Base-by-base conservation (phyloP, 2,113 vertebrate genomes). In the Etheostoma cragini region DNA sequence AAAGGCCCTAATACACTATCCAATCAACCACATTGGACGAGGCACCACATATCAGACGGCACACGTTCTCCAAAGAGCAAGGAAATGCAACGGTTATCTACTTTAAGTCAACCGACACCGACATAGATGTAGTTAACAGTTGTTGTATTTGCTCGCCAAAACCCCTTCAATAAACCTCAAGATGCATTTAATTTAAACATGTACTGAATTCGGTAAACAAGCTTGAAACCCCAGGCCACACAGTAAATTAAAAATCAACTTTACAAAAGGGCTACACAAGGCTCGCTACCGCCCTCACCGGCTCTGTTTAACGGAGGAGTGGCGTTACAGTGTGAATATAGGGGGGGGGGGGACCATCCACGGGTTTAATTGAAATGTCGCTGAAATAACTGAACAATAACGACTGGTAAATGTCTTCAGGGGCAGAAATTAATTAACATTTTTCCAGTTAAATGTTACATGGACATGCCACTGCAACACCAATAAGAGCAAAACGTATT, bases 271-370 rank as follows among this genome's bases (percentile, higher is more conserved):
- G 54, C 56, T 46, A 17, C 54, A 67, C 58, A 8, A 0, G 1
- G 22, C 62, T 82, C 65, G 17, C 69, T 70, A 21, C 52, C 72
- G 82, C 79, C 76, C 72, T 62, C 79, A 8, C 49, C 11, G 1
- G 72, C 22, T n/a, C n/a, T 57, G 1, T 0, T 21, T 50, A 0
- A 4, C 6, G 14, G 15, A 14, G 35, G 33, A 12, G 19, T 42
- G 38, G 38, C 38, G 38, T 42, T 30, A 46, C 15, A 73, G 17
- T 14, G 63, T 33, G 38, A 76, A 24, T 12, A 15, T 22, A 11
- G 47, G 21, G 75, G 54, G 10, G 14, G 47, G 21, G 75, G 54
- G 10, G 30, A 16, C 53, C 35, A 47, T 14, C 14, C 1, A 49
- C 49, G 58, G 8, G 21, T 46, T 13, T 22, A 3, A 58, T 42